Percentiles rank a stretch among this genome's conserved stretches.
Evolutionary conservation across 1,140 invertebrate genomes (phyloP).

Genomic region (Chlorops oryzae): DNA sequence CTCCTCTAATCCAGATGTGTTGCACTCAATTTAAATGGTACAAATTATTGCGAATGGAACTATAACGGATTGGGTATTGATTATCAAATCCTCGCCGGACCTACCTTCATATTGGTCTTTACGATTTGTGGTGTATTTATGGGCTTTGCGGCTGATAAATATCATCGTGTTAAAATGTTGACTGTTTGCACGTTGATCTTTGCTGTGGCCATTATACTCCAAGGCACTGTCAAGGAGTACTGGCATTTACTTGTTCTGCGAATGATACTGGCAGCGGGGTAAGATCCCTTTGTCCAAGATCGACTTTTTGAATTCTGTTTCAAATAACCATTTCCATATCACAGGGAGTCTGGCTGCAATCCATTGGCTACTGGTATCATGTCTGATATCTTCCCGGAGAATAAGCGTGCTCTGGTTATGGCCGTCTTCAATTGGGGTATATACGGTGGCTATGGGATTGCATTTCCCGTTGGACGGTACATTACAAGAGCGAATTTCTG

Average conservation of each 20-base stretch:
- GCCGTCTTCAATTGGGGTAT: slow-evolving; percentile 95
- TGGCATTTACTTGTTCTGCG: slow-evolving; percentile 84
- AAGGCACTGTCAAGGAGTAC: slow-evolving; percentile 76
- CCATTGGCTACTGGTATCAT: slow-evolving; percentile 79
- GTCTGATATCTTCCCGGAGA: slow-evolving; percentile 76
- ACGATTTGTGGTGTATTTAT: slow-evolving; percentile 79
- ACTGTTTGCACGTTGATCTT: slow-evolving; percentile 72
- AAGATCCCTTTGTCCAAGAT: slow-evolving; percentile 34
- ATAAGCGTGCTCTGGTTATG: slow-evolving; percentile 78
- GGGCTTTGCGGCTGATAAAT: slow-evolving; percentile 78
- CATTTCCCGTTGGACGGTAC: slow-evolving; percentile 85
- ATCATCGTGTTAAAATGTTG: slow-evolving; percentile 67
- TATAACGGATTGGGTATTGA: slow-evolving; percentile 87
- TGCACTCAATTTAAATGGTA: slow-evolving; percentile 61
- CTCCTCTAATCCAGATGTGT: slow-evolving; percentile 54
- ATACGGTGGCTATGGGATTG: slow-evolving; percentile 88
- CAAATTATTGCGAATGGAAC: slow-evolving; percentile 79
- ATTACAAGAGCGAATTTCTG: slow-evolving; percentile 72
- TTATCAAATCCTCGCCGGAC: slow-evolving; percentile 87
- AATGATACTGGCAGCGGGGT: slow-evolving; percentile 82
- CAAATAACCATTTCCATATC: neutral
- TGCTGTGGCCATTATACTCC: slow-evolving; percentile 73
- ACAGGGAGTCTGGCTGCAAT: slow-evolving; percentile 81
- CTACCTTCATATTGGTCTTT: slow-evolving; percentile 85
- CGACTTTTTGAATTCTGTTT: neutral